Conservation (phyloP, 2,797 vertebrate species). For the Paramormyrops hopkinsi region DNA sequence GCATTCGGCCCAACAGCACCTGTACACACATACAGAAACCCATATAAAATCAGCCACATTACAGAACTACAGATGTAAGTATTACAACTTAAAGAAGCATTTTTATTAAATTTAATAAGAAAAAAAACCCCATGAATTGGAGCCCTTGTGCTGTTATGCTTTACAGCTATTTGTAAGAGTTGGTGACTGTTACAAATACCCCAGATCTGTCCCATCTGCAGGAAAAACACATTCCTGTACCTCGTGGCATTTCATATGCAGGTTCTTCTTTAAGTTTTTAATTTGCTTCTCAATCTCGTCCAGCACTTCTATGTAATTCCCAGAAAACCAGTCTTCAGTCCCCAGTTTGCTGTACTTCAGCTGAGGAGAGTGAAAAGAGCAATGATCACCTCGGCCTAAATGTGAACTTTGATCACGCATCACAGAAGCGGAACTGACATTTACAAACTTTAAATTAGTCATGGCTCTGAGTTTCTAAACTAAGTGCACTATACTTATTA, state of each 20-base stretch:
- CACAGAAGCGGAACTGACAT: neutral
- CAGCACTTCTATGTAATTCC: slow-evolving; percentile 40
- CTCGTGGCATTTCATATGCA: slow-evolving; percentile 49
- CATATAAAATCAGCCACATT: neutral
- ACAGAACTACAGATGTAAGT: neutral
- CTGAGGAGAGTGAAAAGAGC: slow-evolving; percentile 33
- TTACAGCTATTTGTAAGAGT: neutral
- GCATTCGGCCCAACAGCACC: slow-evolving; percentile 62
- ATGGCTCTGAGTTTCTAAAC: neutral
- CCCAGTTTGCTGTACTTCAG: slow-evolving; percentile 41
- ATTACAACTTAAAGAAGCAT: neutral
- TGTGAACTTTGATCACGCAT: neutral
- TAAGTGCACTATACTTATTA: neutral
- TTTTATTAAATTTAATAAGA: neutral
- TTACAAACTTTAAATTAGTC: neutral
- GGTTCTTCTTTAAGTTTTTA: slow-evolving; percentile 29
- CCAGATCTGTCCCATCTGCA: neutral
- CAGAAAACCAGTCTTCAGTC: slow-evolving; percentile 45
- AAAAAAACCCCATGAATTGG: neutral
- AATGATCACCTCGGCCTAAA: neutral
- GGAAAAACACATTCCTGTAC: slow-evolving; percentile 19
- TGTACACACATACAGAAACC: slow-evolving; percentile 35
- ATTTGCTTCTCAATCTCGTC: slow-evolving; percentile 36
- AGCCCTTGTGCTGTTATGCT: neutral
- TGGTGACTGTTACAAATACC: neutral